Base-by-base conservation (phyloP, 2,888 invertebrate genomes). In the Campoplex nolae region DNA sequence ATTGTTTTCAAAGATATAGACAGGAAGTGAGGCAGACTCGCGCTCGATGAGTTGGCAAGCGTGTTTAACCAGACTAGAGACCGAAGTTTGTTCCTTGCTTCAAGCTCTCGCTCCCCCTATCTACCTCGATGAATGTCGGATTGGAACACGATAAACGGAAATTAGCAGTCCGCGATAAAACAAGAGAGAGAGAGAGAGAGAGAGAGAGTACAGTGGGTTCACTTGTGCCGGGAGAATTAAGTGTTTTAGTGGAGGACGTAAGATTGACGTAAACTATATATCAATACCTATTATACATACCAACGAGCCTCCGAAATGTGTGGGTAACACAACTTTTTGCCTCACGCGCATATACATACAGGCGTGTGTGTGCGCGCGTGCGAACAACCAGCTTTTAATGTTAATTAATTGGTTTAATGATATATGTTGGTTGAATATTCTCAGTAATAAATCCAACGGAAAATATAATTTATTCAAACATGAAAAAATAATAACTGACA, bases 131-230 rank as follows among this genome's bases (percentile, higher is more conserved):
- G 32, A 80, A 86, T 77, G 77, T 76, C 71, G 45, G 68, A 58
- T 81, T 74, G 86, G 88, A 89, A 89, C 90, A 90, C 91, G 92
- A 93, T 92, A 90, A 90, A 90, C 91, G 93, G 93, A 93, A 92
- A 93, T 93, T 93, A 91, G 91, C 91, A 91, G 91, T 91, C 91
- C 89, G 89, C 88, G 88, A 90, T 90, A 28, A 32, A 62, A 48
- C 54, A 75, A 45, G 54, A 67, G 23, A 58, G 71, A 73, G 35
- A 48, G n/a, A 73, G 32, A 56, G 38, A 56, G 28, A 28, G 71
- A 28, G 68, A 38, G 13, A 45, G 45, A 75, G 54, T 28, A 71
- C 80, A 45, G 67, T 80, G 71, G 51, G 28, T 54, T 75, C 88
- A 85, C 83, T 88, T 79, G 83, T 32, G 86, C 89, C 83, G 88